phyloP scores from a whole-genome alignment of 2,888 invertebrate species.

The Tetrapedia diversipes region DNA sequence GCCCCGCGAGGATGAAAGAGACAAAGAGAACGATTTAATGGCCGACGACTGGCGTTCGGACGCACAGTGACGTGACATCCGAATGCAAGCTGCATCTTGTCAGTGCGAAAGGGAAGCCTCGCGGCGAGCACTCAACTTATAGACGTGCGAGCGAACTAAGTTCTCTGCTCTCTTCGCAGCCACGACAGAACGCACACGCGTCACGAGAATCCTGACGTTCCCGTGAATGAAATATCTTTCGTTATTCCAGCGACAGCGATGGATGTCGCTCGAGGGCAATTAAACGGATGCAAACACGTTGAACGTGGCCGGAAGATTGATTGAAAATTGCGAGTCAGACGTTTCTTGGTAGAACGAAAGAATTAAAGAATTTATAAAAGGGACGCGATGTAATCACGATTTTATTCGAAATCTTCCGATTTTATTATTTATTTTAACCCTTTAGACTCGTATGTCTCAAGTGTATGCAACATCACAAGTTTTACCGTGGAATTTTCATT shows the following conservation, averaged over 20 bases:
- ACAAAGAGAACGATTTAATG: conserved; percentile 59
- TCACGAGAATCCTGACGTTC: conserved; percentile 15
- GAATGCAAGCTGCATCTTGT: conserved; percentile 65
- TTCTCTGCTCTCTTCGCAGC: conserved; percentile 14
- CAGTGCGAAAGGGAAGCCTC: conserved; percentile 50
- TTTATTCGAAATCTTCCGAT: no score
- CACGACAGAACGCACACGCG: conserved; percentile 43
- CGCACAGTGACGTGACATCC: conserved; percentile 62
- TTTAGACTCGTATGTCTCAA: no score
- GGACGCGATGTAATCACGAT: no score
- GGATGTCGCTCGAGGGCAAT: not conserved
- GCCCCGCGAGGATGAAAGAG: conserved; percentile 4
- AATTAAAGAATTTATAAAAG: no score
- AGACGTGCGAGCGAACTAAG: conserved; percentile 46
- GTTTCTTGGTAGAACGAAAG: no score
- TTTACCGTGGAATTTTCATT: no score
- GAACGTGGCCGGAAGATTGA: not conserved
- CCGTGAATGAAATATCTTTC: conserved; percentile 49
- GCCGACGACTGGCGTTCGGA: conserved; percentile 58
- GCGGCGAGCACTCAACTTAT: conserved; percentile 44
- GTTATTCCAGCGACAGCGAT: conserved; percentile 12
- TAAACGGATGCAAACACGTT: not conserved
- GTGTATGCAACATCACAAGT: no score
- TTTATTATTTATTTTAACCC: no score
- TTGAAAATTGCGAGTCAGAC: conserved; percentile 6